Percentiles rank a stretch among this genome's conserved stretches.
Evolutionary conservation across 2,797 vertebrate genomes (phyloP).

Genomic region (Lateolabrax maculatus): DNA sequence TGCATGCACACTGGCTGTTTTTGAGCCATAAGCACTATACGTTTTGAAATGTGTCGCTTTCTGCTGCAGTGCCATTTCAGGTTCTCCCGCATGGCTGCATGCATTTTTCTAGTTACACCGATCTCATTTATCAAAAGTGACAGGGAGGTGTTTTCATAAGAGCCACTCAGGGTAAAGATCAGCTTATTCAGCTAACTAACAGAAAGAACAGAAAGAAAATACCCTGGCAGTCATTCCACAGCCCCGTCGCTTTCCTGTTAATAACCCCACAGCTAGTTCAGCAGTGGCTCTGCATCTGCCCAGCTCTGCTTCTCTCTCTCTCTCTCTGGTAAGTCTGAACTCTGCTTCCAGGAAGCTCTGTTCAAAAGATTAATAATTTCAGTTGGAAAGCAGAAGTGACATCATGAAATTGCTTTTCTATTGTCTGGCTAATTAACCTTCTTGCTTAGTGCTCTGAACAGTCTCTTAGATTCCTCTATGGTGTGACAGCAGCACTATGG

Average conservation of each 20-base stretch:
- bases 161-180: constrained; percentile 55
- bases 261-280: constrained; percentile 37
- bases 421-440: constrained; percentile 74
- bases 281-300: constrained; percentile 7
- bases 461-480: constrained; percentile 20
- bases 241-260: constrained; percentile 30
- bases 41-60: constrained; percentile 28
- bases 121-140: constrained; percentile 74
- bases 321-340: constrained; percentile 4
- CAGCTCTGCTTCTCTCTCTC: not conserved
- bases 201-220: constrained; percentile 38
- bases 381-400: constrained; percentile 61
- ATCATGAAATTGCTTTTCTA: constrained; percentile 63
- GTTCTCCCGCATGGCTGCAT: constrained; percentile 30
- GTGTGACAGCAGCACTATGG: constrained; percentile 26
- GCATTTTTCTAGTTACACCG: constrained; percentile 36
- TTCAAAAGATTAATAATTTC: constrained; percentile 63
- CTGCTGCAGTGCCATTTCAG: constrained; percentile 56
- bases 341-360: constrained; percentile 32
- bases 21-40: not conserved
- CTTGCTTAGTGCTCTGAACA: constrained; percentile 34
- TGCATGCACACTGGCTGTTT: not conserved
- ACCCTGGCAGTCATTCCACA: constrained; percentile 11
- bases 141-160: constrained; percentile 55
- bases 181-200: constrained; percentile 67